These are phyloP conservation scores for Tyto alba DNA, from an alignment of 2,113 vertebrate species.

Conservation along the genomic window DNA sequence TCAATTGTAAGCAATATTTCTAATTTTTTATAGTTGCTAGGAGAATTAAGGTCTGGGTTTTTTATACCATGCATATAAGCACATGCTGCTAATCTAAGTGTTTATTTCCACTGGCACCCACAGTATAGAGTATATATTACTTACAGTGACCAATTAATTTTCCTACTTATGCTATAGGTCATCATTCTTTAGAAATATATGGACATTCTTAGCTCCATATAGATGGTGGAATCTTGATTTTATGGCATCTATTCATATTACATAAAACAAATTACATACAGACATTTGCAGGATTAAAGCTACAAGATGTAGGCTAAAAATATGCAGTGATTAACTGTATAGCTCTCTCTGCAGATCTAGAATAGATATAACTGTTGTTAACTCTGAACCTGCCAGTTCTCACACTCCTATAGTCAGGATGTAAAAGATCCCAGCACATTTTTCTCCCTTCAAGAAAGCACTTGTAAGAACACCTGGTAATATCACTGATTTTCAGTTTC, in stretches of 20 bases:
- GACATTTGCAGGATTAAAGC: conserved; percentile 64
- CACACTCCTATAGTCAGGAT: background rate
- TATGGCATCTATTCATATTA: conserved; percentile 51
- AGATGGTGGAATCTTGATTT: conserved; percentile 17
- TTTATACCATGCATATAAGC: background rate
- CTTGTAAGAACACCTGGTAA: background rate
- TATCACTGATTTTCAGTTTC: background rate
- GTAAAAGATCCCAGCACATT: background rate
- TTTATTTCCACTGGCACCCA: background rate
- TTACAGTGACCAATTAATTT: background rate
- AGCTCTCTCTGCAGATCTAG: conserved; percentile 54
- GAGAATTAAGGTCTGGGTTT: background rate
- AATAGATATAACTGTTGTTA: conserved; percentile 37
- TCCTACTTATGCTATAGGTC: background rate
- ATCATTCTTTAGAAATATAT: background rate
- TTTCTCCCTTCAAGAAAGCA: background rate
- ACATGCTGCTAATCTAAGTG: background rate
- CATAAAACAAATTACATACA: conserved; percentile 57
- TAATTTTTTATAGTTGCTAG: background rate
- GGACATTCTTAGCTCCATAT: background rate
- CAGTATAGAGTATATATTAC: background rate
- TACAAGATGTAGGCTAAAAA: conserved; percentile 59
- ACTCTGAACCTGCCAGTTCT: conserved; percentile 20
- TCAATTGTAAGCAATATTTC: background rate
- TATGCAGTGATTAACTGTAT: conserved; percentile 59